Base-by-base conservation (phyloP, 2,888 invertebrate genomes). In the Nycteola revayana region DNA sequence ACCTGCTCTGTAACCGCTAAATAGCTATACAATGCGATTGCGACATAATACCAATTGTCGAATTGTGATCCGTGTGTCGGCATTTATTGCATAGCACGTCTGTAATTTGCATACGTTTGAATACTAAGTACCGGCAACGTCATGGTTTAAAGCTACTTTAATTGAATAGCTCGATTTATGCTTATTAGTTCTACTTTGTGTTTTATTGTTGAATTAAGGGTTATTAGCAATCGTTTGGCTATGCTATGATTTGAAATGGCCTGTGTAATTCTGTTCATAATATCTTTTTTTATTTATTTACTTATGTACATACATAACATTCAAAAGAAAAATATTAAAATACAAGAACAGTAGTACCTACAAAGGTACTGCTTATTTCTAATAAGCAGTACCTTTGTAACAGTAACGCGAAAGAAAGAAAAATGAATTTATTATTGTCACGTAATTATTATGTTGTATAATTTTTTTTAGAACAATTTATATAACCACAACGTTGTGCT, bases 21-120 rank as follows among this genome's bases (percentile, higher is more conserved):
- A 48, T 55, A 59, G 53, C 66, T 64, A 67, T 68, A 74, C 64
- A 72, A 74, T 65, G 60, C 71, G 68, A 78, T 81, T 77, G 77
- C 73, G 64, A 75, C 77, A 73, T 78, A 83, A 84, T 83, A 83
- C 68, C 83, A 86, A 86, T 85, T 81, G 83, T 81, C 83, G 84
- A 85, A 85, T 85, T 82, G 85, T 85, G 87, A 87, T 85, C 85
- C 76, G 79, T 76, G 74, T 82, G 77, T 81, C 82, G 76, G 82
- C 86, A 86, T 87, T 88, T 87, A 88, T 87, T 87, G 86, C 85
- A 84, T 80, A 80, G 84, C 85, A 82, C 85, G 86, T 80, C 79
- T 80, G 80, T 76, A 82, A 88, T 88, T 87, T 87, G 85, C 87
- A 88, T 87, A 81, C 80, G 87, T 88, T 87, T 88, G 87, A 86